Evolutionary conservation across 2,888 invertebrate genomes (phyloP).

Genomic region (Apantesis nais): DNA sequence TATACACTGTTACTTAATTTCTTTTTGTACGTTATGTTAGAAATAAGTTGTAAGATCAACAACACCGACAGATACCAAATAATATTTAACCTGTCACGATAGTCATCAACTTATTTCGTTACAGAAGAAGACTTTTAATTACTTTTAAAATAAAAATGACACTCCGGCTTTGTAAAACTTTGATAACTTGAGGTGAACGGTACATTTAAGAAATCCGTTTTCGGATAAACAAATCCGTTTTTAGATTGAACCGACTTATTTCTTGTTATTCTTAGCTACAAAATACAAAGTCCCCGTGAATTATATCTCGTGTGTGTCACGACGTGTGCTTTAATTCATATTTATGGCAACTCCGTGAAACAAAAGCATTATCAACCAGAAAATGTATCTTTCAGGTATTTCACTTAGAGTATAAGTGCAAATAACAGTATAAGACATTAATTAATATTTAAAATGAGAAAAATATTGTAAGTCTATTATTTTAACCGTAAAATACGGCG

Average conservation of each 20-base stretch:
- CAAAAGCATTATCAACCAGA: slow-evolving; percentile 19
- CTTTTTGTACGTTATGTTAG: background rate
- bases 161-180: slow-evolving; percentile 51
- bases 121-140: slow-evolving; percentile 58
- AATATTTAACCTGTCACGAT: slow-evolving; percentile 39
- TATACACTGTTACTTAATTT: too few relatives aligned
- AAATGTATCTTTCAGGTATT: slow-evolving; percentile 19
- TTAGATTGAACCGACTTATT: slow-evolving; percentile 33
- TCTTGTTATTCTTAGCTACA: slow-evolving; percentile 32
- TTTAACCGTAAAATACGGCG: too few relatives aligned
- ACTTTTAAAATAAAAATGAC: slow-evolving; percentile 58
- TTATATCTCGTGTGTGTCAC: slow-evolving; percentile 14
- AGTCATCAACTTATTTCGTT: slow-evolving; percentile 50
- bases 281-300: slow-evolving; percentile 31
- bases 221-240: slow-evolving; percentile 40
- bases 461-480: too few relatives aligned
- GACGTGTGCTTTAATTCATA: slow-evolving; percentile 13
- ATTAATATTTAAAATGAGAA: too few relatives aligned
- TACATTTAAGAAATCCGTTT: slow-evolving; percentile 24
- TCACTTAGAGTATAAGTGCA: too few relatives aligned
- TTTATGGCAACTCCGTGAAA: slow-evolving; percentile 24
- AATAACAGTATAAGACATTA: background rate
- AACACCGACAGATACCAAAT: slow-evolving; percentile 21
- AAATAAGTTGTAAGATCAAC: background rate
- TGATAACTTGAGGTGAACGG: slow-evolving; percentile 44